A percentile compares a stretch with the other conserved stretches of the same genome.
Evolutionary conservation across 2,113 vertebrate genomes (phyloP).

Genomic region (Pterocles orientalis): DNA sequence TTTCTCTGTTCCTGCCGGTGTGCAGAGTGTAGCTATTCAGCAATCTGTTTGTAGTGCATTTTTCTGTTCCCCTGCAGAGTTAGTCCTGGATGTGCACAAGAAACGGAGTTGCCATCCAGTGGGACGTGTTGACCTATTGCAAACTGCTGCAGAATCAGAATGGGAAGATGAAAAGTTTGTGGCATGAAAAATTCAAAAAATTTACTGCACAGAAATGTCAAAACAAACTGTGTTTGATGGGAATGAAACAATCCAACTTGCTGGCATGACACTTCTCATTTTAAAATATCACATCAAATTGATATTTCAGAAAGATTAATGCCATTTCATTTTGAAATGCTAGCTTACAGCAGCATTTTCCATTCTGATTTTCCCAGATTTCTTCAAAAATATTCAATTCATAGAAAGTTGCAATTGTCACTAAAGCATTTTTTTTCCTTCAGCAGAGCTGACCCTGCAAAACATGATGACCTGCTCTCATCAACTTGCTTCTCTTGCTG

Average conservation of each 20-base stretch:
- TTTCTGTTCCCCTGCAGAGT: neutral
- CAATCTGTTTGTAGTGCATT: neutral
- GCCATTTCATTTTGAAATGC: neutral
- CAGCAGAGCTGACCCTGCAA: neutral
- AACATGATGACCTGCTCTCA: neutral
- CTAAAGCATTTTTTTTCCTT: neutral
- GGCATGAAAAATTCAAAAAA: neutral
- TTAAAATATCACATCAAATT: slow-evolving; percentile 16
- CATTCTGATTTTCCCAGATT: neutral
- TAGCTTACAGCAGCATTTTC: neutral
- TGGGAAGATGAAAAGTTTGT: neutral
- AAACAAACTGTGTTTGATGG: slow-evolving; percentile 4
- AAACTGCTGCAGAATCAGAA: slow-evolving; percentile 4
- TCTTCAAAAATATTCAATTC: neutral
- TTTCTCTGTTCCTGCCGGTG: neutral
- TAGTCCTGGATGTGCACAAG: neutral
- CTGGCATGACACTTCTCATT: slow-evolving; percentile 9
- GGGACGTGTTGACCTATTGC: slow-evolving; percentile 24
- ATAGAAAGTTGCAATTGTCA: neutral
- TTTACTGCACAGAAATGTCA: slow-evolving; percentile 18
- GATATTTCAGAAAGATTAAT: slow-evolving; percentile 6
- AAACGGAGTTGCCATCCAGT: slow-evolving; percentile 9
- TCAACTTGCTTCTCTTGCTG: neutral
- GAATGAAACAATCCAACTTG: slow-evolving; percentile 26
- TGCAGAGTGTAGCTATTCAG: neutral